Evolutionary conservation across 2,797 vertebrate species (phyloP).

Genomic region (Aulostomus chinensis): DNA sequence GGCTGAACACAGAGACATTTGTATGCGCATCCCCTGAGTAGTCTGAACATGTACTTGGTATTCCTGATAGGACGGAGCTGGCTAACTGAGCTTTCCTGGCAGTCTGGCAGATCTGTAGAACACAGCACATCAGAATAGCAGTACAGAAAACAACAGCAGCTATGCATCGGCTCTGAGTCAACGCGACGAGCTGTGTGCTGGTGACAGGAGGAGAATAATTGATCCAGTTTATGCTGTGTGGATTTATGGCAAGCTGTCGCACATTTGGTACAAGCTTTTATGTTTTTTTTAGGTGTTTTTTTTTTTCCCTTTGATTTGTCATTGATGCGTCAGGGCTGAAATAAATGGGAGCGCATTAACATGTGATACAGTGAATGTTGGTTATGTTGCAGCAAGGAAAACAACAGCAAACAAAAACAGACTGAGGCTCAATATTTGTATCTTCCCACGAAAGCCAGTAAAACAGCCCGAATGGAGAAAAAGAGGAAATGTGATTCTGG

Average conservation of each 20-base stretch:
- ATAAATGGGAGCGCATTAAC: constrained; percentile 20
- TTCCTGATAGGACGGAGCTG: constrained; percentile 66
- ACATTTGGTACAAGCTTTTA: constrained; percentile 49
- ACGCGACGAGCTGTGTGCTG: constrained; percentile 33
- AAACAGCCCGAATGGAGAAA: constrained; percentile 25
- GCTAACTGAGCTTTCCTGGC: constrained; percentile 64
- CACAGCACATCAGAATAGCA: constrained; percentile 44
- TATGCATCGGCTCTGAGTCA: constrained; percentile 40
- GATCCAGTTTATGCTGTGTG: constrained; percentile 49
- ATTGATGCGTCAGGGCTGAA: constrained; percentile 34
- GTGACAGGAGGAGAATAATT: constrained; percentile 61
- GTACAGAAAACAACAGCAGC: constrained; percentile 27
- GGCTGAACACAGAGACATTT: constrained; percentile 61
- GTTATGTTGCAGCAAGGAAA: neutral
- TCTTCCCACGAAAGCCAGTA: constrained; percentile 13
- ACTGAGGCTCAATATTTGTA: constrained; percentile 4
- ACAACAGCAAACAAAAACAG: neutral
- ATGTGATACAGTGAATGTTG: constrained; percentile 16
- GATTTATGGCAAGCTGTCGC: constrained; percentile 70
- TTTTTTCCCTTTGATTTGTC: constrained; percentile 19
- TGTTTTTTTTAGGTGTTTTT: too few relatives aligned
- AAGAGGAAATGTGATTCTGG: constrained; percentile 23
- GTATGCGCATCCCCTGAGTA: constrained; percentile 48
- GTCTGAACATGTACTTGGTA: constrained; percentile 61
- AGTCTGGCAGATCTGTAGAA: constrained; percentile 58